Evolutionary conservation across 2,113 vertebrate genomes (phyloP).

Genomic region (Carassius gibelio): DNA sequence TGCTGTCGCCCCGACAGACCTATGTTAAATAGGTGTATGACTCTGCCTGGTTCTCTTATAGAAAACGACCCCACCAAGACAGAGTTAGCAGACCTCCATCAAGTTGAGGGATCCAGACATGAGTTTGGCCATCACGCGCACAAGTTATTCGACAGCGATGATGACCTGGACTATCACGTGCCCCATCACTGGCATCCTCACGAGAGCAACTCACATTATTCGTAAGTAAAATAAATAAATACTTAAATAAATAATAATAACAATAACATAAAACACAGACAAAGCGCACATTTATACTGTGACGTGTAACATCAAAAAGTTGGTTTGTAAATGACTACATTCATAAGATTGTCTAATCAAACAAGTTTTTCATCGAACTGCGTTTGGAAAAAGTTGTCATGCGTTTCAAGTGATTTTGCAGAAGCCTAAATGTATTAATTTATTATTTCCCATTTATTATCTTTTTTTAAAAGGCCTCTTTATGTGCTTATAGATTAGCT

Average conservation of each 20-base stretch:
- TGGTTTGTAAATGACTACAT: not conserved
- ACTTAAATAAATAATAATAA: too few species aligned
- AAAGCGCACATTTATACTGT: too few species aligned
- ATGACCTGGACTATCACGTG: constrained; percentile 20
- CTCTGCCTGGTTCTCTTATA: constrained; percentile 47
- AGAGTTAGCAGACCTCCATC: constrained; percentile 2
- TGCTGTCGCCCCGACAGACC: not conserved
- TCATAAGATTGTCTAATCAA: not conserved
- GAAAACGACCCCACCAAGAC: constrained; percentile 18
- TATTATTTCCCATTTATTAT: not conserved
- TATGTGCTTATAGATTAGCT: not conserved
- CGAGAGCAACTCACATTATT: constrained; percentile 25
- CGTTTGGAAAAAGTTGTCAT: not conserved
- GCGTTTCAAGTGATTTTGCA: not conserved
- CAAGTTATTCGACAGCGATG: constrained; percentile 29
- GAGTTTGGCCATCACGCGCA: constrained; percentile 32
- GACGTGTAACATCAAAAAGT: not conserved
- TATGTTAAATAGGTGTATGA: constrained; percentile 31
- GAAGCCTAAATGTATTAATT: not conserved
- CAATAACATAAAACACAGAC: not conserved
- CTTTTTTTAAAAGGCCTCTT: not conserved
- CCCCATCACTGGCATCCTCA: constrained; percentile 41
- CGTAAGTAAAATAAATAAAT: constrained; percentile 33
- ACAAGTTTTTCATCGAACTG: too few species aligned
- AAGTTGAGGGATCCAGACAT: constrained; percentile 32